phyloP scores from a whole-genome alignment of 1,140 invertebrate genomes.

The Drosophila jambulina region DNA sequence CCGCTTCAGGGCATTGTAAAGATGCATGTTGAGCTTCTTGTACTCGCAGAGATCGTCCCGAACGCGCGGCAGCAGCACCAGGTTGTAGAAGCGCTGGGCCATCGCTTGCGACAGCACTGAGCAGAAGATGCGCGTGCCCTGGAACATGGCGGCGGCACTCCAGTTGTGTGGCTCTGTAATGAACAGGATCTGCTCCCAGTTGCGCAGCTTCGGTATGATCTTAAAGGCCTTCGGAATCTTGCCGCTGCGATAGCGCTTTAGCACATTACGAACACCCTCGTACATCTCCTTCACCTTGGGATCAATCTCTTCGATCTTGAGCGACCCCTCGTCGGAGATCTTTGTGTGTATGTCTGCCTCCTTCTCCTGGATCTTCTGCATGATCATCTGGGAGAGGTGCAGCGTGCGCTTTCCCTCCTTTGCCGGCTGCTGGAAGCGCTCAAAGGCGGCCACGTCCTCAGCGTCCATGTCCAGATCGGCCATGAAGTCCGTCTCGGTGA shows the following conservation, averaged over 20 bases:
- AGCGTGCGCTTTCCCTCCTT: conserved; percentile 86
- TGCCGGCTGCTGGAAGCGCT: conserved; percentile 91
- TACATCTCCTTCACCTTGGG: conserved; percentile 93
- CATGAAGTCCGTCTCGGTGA: conserved; percentile 87
- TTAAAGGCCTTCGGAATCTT: conserved; percentile 99
- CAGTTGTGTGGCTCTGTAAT: conserved; percentile 93
- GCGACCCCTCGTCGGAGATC: conserved; percentile 91
- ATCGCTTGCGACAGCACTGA: conserved; percentile 98
- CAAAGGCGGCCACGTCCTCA: conserved; percentile 94
- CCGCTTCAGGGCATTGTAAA: conserved; percentile 97
- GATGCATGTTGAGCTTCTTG: conserved; percentile 98
- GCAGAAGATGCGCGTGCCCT: conserved; percentile 92
- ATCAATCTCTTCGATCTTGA: conserved; percentile 92
- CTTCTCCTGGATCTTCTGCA: conserved; percentile 97
- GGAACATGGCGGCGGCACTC: conserved; percentile 97
- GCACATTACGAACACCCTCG: conserved; percentile 94
- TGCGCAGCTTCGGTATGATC: conserved; percentile 95
- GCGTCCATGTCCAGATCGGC: conserved; percentile 92
- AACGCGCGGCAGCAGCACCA: conserved; percentile 96
- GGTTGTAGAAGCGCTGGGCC: conserved; percentile 98
- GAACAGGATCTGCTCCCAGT: conserved; percentile 98
- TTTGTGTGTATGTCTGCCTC: conserved; percentile 95
- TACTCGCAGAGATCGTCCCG: conserved; percentile 98
- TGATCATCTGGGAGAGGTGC: conserved; percentile 95
- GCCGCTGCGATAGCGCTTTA: conserved; percentile 96